phyloP scores from a whole-genome alignment of 2,888 invertebrate genomes.

The Drosophila borborema region DNA sequence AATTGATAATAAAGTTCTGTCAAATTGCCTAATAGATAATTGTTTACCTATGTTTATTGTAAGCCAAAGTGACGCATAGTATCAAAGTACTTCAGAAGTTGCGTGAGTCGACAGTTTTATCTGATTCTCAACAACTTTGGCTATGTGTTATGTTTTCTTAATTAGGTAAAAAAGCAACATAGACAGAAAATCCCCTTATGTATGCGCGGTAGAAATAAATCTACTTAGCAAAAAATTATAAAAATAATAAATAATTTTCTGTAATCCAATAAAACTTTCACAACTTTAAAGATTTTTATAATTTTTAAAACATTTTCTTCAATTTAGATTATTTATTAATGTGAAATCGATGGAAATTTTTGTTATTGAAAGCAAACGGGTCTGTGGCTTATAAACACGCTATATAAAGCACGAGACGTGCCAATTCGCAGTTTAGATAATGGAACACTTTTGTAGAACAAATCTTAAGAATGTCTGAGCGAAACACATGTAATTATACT shows the following conservation, averaged over 20 bases:
- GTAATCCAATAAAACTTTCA: not conserved
- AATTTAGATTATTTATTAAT: conserved; percentile 22
- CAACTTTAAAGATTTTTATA: not conserved
- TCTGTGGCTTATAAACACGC: conserved; percentile 14
- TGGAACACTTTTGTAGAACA: conserved; percentile 24
- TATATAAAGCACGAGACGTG: conserved; percentile 41
- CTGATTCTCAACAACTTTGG: conserved; percentile 28
- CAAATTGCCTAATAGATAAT: conserved; percentile 28
- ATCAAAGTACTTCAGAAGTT: conserved; percentile 27
- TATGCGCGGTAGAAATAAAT: not conserved
- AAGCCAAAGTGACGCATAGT: conserved; percentile 35
- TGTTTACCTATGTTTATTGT: conserved; percentile 14
- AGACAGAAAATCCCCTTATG: conserved; percentile 17
- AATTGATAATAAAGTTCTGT: conserved; percentile 20
- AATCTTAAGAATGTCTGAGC: conserved; percentile 45
- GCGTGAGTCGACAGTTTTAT: conserved; percentile 45
- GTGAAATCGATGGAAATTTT: conserved; percentile 22
- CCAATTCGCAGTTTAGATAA: conserved; percentile 29
- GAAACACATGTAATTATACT: conserved; percentile 16
- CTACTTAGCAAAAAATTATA: not conserved
- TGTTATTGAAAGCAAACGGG: conserved; percentile 1
- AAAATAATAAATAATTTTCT: not conserved
- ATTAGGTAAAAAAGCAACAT: conserved; percentile 33
- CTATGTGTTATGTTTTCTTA: conserved; percentile 53
- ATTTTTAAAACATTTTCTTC: conserved; percentile 4